Percentiles rank a stretch among this genome's conserved stretches.
Conservation (phyloP, 2,797 vertebrate species). For the Kryptopterus vitreolus region DNA sequence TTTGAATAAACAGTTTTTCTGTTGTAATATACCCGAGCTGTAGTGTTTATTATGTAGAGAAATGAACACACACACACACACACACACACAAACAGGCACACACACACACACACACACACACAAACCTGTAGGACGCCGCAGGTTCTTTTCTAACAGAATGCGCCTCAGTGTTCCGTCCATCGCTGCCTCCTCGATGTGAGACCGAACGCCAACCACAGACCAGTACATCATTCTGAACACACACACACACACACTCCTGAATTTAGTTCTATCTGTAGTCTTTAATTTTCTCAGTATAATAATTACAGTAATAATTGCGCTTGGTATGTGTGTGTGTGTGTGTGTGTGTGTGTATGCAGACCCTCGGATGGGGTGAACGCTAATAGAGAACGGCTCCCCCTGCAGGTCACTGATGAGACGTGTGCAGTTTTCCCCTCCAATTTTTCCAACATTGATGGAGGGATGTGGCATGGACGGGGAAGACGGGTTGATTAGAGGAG, state of each 20-base stretch:
- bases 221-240: slow-evolving; percentile 86
- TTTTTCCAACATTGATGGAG: slow-evolving; percentile 82
- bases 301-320: too few relatives aligned
- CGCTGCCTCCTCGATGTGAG: slow-evolving; percentile 84
- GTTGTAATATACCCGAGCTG: neutral
- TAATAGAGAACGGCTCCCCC: slow-evolving; percentile 85
- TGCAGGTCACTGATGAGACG: slow-evolving; percentile 83
- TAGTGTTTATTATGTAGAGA: neutral
- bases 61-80: slow-evolving; percentile 55
- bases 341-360: slow-evolving; percentile 45
- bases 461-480: slow-evolving; percentile 78
- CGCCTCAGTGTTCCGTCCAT: slow-evolving; percentile 85
- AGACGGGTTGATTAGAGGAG: slow-evolving; percentile 79
- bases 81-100: too few relatives aligned
- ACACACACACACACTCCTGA: neutral
- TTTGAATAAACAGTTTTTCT: neutral
- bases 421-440: slow-evolving; percentile 82
- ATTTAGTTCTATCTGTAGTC: too few relatives aligned
- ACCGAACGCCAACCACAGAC: slow-evolving; percentile 83
- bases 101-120: too few relatives aligned
- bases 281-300: too few relatives aligned
- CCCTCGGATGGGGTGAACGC: slow-evolving; percentile 82
- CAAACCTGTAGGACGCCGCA: slow-evolving; percentile 84
- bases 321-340: neutral
- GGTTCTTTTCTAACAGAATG: slow-evolving; percentile 81